phyloP scores from a whole-genome alignment of 2,888 invertebrate species.

The Drosophila rellima region DNA sequence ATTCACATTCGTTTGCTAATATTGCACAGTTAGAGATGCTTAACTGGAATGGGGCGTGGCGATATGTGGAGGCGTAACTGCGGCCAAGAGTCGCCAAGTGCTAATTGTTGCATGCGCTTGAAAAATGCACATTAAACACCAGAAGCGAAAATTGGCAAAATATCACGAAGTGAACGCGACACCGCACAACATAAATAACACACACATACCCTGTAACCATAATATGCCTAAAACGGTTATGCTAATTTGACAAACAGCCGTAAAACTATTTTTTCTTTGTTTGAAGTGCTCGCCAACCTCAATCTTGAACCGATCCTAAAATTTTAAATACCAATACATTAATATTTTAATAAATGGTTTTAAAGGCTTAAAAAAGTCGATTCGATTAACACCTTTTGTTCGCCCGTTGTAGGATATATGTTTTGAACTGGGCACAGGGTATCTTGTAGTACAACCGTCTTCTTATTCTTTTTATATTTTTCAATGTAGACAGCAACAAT shows the following conservation, averaged over 20 bases:
- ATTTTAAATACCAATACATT: no score
- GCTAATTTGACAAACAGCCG: no score
- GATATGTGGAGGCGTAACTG: neutral
- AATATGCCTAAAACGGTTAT: neutral
- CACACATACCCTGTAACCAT: conserved; percentile 12
- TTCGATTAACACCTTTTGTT: no score
- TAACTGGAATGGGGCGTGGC: neutral
- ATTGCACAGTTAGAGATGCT: conserved; percentile 17
- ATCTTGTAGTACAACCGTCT: neutral
- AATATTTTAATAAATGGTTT: no score
- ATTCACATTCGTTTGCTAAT: conserved; percentile 51
- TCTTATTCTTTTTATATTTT: conserved; percentile 4
- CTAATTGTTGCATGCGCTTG: conserved; percentile 60
- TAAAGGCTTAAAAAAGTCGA: no score
- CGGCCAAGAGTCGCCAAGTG: conserved; percentile 30
- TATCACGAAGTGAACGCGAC: conserved; percentile 62
- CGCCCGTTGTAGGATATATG: neutral
- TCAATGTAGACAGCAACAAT: conserved; percentile 3
- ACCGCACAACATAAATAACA: conserved; percentile 33
- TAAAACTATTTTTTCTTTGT: no score
- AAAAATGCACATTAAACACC: conserved; percentile 55
- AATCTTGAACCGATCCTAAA: no score
- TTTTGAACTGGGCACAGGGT: neutral
- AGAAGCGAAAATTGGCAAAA: conserved; percentile 58
- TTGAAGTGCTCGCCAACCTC: no score